phyloP scores from a whole-genome alignment of 1,140 invertebrate genomes.

The Scaptomyza montana region DNA sequence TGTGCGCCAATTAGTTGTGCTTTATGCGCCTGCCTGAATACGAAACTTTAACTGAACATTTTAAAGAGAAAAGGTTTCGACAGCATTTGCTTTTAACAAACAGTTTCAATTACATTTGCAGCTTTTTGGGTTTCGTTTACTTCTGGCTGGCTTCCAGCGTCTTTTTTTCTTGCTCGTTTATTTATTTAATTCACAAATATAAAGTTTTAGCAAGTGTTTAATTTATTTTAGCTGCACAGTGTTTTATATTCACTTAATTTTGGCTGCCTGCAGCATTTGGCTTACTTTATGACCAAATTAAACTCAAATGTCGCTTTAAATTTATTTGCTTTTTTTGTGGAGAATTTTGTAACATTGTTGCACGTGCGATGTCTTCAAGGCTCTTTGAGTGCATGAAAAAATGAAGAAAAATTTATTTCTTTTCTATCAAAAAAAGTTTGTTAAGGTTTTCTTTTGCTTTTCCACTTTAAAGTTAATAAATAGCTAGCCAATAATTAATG shows the following conservation, averaged over 20 bases:
- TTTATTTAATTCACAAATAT: slow-evolving; percentile 49
- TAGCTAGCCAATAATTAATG: slow-evolving; percentile 54
- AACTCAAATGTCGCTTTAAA: slow-evolving; percentile 62
- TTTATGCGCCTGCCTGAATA: not conserved
- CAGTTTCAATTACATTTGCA: not conserved
- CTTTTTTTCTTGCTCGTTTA: slow-evolving; percentile 18
- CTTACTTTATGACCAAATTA: slow-evolving; percentile 67
- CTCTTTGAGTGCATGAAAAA: no score
- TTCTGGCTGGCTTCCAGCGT: slow-evolving; percentile 2
- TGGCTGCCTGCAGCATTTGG: not conserved
- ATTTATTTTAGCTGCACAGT: slow-evolving; percentile 49
- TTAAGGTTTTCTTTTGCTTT: slow-evolving; percentile 1
- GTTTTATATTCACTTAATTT: not conserved
- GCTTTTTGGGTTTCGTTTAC: not conserved
- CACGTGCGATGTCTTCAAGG: no score
- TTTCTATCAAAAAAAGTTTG: no score
- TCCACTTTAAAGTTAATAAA: slow-evolving; percentile 57
- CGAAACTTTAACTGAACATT: no score
- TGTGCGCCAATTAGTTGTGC: not conserved
- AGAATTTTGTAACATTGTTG: no score
- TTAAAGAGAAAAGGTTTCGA: no score
- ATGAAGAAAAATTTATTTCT: no score
- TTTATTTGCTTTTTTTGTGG: slow-evolving; percentile 22
- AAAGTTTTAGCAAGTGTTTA: slow-evolving; percentile 41
- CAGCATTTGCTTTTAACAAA: not conserved